Base-by-base conservation (phyloP, 2,797 vertebrate genomes). In the Acropternis orthonyx region DNA sequence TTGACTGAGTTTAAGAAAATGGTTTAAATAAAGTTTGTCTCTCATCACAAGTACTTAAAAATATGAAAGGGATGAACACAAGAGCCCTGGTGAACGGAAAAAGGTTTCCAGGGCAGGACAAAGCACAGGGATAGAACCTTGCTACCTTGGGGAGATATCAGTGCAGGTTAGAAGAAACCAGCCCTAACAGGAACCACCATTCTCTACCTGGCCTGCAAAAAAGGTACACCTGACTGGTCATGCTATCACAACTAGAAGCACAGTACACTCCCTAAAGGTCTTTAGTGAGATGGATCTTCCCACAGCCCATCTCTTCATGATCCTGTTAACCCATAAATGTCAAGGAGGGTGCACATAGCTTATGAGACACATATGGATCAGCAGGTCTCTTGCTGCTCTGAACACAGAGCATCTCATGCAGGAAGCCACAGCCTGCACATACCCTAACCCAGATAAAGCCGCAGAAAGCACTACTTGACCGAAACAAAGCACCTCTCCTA, bases 181-280 rank as follows among this genome's bases (percentile, higher is more conserved):
- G 34, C 28, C 12, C 59, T 61, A 80, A 20, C 13, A 80, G 8
- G 28, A 89, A 28, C 9, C 49, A 39, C 18, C 24, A 26, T 72
- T 74, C 48, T 74, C 46, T 30, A 46, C n/a, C 23, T n/a, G 18
- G 30, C n/a, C n/a, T 76, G 32, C 48, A 84, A 46, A 75, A 69
- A 6, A 3, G 1, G 7, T 49, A 28, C 16, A 43, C 19, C 5
- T 43, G 12, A n/a, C 26, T n/a, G 1, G 9, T 8, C 1, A 0
- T 41, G 32, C 14, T 77, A 32, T 61, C 58, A 55, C 27, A 66
- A 23, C 20, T 1, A 7, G 55, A 19, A 81, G 34, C 20, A 81
- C 24, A 51, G 6, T 8, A 44, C 13, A 10, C 9, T 69, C 16
- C 36, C 16, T 37, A 10, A 61, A 58, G 17, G 17, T 12, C 15